These are phyloP conservation scores for Caenorhabditis tropicalis DNA, from an alignment of 1,140 invertebrate genomes.

Conservation along the genomic window DNA sequence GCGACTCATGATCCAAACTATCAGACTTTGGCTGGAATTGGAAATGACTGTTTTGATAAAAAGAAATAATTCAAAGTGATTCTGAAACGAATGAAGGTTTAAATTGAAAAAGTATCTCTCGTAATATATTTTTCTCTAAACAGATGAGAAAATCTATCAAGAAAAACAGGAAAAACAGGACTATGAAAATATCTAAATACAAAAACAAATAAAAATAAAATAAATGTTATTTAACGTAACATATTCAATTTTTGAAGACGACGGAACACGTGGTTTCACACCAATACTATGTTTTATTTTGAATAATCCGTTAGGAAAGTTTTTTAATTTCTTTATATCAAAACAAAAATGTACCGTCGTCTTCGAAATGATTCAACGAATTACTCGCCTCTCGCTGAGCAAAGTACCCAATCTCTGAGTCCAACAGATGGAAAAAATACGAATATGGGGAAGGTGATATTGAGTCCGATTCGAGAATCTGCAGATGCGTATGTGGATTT, in stretches of 20 bases:
- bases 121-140: too few relatives aligned
- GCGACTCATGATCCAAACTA: slow-evolving; percentile 28
- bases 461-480: slow-evolving; percentile 10
- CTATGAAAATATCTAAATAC: too few relatives aligned
- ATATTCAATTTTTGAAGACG: too few relatives aligned
- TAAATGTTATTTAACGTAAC: too few relatives aligned
- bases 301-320: too few relatives aligned
- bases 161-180: too few relatives aligned
- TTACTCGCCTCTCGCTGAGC: not conserved
- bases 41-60: not conserved
- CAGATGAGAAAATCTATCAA: too few relatives aligned
- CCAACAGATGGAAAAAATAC: not conserved
- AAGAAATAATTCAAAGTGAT: not conserved
- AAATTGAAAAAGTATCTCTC: not conserved
- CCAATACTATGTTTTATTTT: too few relatives aligned
- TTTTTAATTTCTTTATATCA: not conserved
- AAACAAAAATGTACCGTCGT: not conserved
- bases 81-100: too few relatives aligned
- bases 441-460: not conserved
- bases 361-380: not conserved
- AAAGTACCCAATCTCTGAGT: slow-evolving; percentile 11
- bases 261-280: too few relatives aligned
- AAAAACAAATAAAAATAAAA: too few relatives aligned
- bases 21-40: slow-evolving; percentile 25
- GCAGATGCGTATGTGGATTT: not conserved